Evolutionary conservation across 2,888 invertebrate species (phyloP).

Genomic region (Orthonychiurus folsomi): DNA sequence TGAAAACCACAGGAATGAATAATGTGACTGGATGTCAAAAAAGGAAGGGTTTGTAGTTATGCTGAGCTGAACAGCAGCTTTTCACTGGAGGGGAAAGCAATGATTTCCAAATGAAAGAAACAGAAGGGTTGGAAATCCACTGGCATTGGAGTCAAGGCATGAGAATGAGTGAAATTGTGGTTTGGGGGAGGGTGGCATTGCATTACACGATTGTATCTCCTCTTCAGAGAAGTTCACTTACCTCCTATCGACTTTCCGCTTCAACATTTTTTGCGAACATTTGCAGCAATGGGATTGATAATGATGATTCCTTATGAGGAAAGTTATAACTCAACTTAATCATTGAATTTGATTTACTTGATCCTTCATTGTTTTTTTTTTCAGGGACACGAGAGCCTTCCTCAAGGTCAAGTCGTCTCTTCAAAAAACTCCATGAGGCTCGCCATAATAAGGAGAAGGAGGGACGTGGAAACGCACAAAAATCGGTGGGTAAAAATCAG

Average conservation of each 20-base stretch:
- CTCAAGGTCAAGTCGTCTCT: slow-evolving; percentile 39
- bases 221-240: not conserved
- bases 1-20: too few relatives aligned
- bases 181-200: not conserved
- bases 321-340: not conserved
- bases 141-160: too few relatives aligned
- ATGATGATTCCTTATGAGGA: not conserved
- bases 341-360: too few relatives aligned
- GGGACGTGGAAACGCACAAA: slow-evolving; percentile 15
- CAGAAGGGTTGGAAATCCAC: too few relatives aligned
- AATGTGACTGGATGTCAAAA: too few relatives aligned
- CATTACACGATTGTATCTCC: not conserved
- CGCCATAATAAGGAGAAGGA: slow-evolving; percentile 36
- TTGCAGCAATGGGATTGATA: not conserved
- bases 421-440: slow-evolving; percentile 40
- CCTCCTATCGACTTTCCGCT: not conserved
- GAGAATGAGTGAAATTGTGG: too few relatives aligned
- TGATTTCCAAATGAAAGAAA: too few relatives aligned
- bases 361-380: too few relatives aligned
- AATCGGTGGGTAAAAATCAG: slow-evolving; percentile 9
- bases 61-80: too few relatives aligned
- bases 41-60: too few relatives aligned
- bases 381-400: slow-evolving; percentile 32
- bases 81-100: too few relatives aligned
- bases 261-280: not conserved